Evolutionary conservation across 2,888 invertebrate species (phyloP).

Genomic region (Limnephilus auricula): DNA sequence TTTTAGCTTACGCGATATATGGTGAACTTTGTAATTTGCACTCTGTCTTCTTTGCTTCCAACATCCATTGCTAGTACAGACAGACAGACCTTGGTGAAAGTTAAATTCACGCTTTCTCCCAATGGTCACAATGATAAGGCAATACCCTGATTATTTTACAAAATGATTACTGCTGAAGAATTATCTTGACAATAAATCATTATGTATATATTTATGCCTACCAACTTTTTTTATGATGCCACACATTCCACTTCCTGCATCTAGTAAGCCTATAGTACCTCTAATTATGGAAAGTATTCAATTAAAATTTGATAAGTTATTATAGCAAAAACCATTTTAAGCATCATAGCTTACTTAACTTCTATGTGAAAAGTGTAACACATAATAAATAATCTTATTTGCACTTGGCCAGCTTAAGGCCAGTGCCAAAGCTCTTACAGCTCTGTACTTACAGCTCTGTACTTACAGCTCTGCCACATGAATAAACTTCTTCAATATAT

Average conservation of each 20-base stretch:
- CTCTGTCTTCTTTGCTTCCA: neutral
- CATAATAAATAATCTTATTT: neutral
- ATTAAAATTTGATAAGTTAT: too few relatives aligned
- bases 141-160: neutral
- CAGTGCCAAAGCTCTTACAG: too few relatives aligned
- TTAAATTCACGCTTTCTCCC: neutral
- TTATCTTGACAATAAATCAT: too few relatives aligned
- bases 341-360: neutral
- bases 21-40: neutral
- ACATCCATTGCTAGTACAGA: neutral
- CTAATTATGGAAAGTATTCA: too few relatives aligned
- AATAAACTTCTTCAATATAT: neutral
- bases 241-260: too few relatives aligned
- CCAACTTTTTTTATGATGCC: too few relatives aligned
- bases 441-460: too few relatives aligned
- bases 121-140: neutral
- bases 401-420: neutral
- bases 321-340: too few relatives aligned
- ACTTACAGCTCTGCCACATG: too few relatives aligned
- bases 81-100: neutral
- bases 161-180: neutral
- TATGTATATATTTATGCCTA: too few relatives aligned
- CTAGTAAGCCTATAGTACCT: too few relatives aligned
- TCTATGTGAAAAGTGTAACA: neutral
- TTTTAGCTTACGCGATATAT: neutral